Percentiles rank a stretch among this genome's conserved stretches.
phyloP scores from a whole-genome alignment of 2,113 vertebrate genomes.

The Zosterops japonicus region DNA sequence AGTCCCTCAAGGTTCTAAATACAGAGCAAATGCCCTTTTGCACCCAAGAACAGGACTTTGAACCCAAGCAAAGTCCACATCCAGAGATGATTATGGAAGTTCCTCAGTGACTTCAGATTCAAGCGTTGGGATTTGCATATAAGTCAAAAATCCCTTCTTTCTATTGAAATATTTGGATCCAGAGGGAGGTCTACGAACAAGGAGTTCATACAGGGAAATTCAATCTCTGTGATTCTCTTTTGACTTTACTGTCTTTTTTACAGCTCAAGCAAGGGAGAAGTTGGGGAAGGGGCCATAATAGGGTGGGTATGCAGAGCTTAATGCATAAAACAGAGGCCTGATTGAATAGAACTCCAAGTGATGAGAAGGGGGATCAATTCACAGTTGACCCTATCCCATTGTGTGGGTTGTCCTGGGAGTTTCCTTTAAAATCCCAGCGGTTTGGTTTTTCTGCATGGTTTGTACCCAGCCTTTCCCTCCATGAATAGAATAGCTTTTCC shows the following conservation, averaged over 20 bases:
- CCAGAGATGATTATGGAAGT: background rate
- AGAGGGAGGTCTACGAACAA: background rate
- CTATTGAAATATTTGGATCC: slow-evolving; percentile 27
- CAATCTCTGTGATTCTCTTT: background rate
- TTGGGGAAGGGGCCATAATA: background rate
- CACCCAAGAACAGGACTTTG: background rate
- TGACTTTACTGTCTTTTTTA: slow-evolving; percentile 4
- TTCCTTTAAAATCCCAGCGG: slow-evolving; percentile 52
- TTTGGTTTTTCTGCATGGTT: slow-evolving; percentile 50
- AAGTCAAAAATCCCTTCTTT: slow-evolving; percentile 5
- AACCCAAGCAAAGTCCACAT: background rate
- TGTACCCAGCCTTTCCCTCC: slow-evolving; percentile 21
- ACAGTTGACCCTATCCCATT: slow-evolving; percentile 45
- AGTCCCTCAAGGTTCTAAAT: background rate
- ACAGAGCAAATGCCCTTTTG: slow-evolving; percentile 9
- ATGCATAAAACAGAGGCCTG: background rate
- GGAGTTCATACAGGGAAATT: slow-evolving; percentile 4
- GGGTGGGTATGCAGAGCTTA: background rate
- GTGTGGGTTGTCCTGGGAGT: slow-evolving; percentile 36
- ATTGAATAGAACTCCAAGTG: slow-evolving; percentile 27
- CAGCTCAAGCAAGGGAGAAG: background rate
- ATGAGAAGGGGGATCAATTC: slow-evolving; percentile 35
- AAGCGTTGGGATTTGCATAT: background rate
- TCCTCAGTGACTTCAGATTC: background rate
- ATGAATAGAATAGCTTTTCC: slow-evolving; percentile 51